phyloP scores from a whole-genome alignment of 2,888 invertebrate species.

The Zelleria hepariella region DNA sequence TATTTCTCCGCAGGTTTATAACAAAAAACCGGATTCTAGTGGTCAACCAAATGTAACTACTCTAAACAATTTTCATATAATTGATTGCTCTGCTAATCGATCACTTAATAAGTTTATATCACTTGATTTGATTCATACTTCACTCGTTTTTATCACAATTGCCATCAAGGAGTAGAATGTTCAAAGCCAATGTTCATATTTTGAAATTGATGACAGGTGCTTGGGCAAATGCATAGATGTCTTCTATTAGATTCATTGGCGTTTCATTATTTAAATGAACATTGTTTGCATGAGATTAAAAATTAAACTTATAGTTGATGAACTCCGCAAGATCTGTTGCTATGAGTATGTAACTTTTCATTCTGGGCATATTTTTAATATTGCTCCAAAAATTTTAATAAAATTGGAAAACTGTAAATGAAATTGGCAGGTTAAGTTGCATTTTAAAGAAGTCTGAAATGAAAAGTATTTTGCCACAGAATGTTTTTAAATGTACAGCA shows the following conservation, averaged over 20 bases:
- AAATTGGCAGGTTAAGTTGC: conserved; percentile 40
- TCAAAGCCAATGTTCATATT: conserved; percentile 27
- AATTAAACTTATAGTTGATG: conserved; percentile 25
- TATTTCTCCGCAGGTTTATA: conserved; percentile 72
- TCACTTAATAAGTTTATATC: conserved; percentile 59
- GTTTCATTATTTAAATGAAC: conserved; percentile 14
- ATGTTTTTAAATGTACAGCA: conserved; percentile 6
- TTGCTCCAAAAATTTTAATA: not conserved
- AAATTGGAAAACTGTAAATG: not conserved
- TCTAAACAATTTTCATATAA: conserved; percentile 33
- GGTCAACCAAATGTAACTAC: conserved; percentile 73
- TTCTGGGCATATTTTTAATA: conserved; percentile 30
- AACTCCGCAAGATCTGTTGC: not conserved
- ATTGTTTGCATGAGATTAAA: conserved; percentile 46
- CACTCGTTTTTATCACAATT: conserved; percentile 58
- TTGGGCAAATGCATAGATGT: conserved; percentile 50
- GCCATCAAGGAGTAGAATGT: conserved; percentile 46
- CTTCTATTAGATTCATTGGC: conserved; percentile 8
- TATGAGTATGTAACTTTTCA: conserved; percentile 43
- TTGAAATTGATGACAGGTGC: conserved; percentile 34
- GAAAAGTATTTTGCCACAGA: conserved; percentile 36
- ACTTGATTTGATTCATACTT: conserved; percentile 61
- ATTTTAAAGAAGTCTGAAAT: conserved; percentile 40
- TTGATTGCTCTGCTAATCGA: conserved; percentile 61
- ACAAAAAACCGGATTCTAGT: conserved; percentile 72